A percentile compares a stretch with the other conserved stretches of the same genome.
Conservation (phyloP, 2,797 vertebrate species). For the Tiaroga cobitis region DNA sequence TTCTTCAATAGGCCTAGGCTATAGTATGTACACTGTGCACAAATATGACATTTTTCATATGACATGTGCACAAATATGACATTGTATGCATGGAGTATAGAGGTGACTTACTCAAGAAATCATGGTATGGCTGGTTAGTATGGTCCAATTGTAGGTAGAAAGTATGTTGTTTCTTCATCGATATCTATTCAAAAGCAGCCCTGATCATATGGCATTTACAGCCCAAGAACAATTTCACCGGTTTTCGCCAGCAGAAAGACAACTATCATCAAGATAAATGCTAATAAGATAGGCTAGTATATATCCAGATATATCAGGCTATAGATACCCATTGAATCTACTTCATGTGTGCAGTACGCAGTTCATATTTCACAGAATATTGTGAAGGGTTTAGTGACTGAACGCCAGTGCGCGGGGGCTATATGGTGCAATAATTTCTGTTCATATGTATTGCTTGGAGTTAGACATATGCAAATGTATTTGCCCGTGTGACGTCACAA, state of each 20-base stretch:
- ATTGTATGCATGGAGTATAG: neutral
- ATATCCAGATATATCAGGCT: neutral
- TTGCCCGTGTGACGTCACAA: too few species aligned
- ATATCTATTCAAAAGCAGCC: neutral
- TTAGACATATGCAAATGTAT: too few species aligned
- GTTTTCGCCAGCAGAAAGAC: neutral
- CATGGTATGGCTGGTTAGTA: neutral
- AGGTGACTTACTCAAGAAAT: neutral
- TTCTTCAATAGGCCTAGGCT: neutral
- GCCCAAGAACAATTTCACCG: neutral
- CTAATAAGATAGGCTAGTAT: neutral
- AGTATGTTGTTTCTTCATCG: neutral
- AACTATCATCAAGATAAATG: neutral
- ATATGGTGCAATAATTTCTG: too few species aligned
- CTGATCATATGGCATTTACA: neutral
- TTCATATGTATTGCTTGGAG: too few species aligned
- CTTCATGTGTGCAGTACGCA: neutral
- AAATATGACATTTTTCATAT: neutral
- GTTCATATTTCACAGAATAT: neutral
- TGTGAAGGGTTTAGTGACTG: too few species aligned
- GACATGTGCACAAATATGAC: neutral
- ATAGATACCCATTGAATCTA: neutral
- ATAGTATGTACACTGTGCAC: neutral
- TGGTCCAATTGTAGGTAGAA: neutral
- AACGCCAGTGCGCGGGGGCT: too few species aligned